Base-by-base conservation (phyloP, 2,113 vertebrate genomes). In the Anoura caudifer region DNA sequence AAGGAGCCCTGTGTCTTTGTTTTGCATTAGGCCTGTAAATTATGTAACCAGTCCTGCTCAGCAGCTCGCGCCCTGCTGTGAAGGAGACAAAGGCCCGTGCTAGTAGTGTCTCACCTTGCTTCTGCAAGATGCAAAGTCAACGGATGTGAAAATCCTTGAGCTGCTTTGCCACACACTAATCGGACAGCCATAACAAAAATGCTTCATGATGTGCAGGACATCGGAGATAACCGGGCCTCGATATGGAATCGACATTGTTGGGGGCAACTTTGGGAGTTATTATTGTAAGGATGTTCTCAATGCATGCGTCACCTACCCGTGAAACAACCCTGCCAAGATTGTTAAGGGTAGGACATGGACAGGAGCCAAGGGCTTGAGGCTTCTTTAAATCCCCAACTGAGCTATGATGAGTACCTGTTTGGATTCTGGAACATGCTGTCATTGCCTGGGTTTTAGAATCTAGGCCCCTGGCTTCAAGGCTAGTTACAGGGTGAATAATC, bases 311-410 rank as follows among this genome's bases (percentile, higher is more conserved):
- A 56, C 43, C 73, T 86, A 43, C 69, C n/a, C 73, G 36, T 9
- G 76, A 94, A 63, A 41, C 16, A 93, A 54, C 77, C 82, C 45
- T 86, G 56, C 43, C 26, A 93, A 38, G 47, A 89, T n/a, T 56
- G 17, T 67, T 91, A 70, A 70, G 91, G 52, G 43, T n/a, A 82
- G 12, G 61, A 72, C 41, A n/a, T 43, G n/a, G 41, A 28, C 70
- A 90, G 63, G 52, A 95, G 87, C 45, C 36, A 87, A 94, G 70
- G 28, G 16, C 63, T 43, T 14, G 10, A 75, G 28, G 12, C 43
- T 47, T 90, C 80, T 96, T 92, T 94, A 69, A 95, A 92, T 41
- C 33, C 89, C 61, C 65, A 52, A 4, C 31, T 81, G n/a, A 22
- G 13, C 52, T 79, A 2, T 47, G 45, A 2, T 47, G 45, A 89